Conservation (phyloP, 2,888 invertebrate species). For the Helleia helle region DNA sequence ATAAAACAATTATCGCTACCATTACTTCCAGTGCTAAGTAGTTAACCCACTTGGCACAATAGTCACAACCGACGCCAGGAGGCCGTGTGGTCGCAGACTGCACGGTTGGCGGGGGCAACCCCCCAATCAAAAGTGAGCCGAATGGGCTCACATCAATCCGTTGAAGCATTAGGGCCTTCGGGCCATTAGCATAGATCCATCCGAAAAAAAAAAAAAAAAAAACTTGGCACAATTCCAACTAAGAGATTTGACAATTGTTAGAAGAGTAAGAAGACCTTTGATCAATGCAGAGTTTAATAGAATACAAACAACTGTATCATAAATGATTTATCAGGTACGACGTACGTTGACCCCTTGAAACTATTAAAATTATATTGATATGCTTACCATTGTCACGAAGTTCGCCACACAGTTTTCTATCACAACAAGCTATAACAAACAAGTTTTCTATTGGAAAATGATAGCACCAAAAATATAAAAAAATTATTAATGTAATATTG, state of each 20-base stretch:
- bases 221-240: constrained; percentile 4
- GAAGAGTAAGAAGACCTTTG: neutral
- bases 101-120: no score
- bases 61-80: no score
- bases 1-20: neutral
- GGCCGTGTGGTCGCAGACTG: no score
- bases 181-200: no score
- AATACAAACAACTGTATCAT: neutral
- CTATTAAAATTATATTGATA: neutral
- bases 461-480: no score
- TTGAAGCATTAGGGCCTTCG: no score
- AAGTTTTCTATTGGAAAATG: no score
- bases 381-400: constrained; percentile 6
- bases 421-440: no score
- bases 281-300: constrained; percentile 13
- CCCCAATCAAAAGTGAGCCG: no score
- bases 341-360: constrained; percentile 3
- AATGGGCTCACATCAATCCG: no score
- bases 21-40: neutral
- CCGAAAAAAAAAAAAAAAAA: neutral
- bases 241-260: constrained; percentile 2
- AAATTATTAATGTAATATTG: no score
- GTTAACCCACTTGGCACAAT: neutral
- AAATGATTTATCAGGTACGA: constrained; percentile 4
- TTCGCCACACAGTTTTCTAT: no score